Evolutionary conservation across 2,888 invertebrate genomes (phyloP).

Genomic region (Andrena bicolor): DNA sequence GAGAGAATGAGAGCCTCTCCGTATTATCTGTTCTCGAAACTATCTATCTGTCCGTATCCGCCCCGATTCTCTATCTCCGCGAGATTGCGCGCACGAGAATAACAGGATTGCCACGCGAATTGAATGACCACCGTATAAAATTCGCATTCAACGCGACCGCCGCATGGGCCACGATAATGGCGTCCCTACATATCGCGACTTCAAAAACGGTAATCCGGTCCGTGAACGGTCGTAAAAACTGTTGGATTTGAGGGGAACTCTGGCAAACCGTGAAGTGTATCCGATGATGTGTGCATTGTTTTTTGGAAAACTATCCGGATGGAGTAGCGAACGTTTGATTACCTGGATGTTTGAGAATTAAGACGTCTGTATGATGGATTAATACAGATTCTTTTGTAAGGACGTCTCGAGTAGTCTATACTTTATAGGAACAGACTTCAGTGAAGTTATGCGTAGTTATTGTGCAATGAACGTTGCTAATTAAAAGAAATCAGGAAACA

Average conservation of each 20-base stretch:
- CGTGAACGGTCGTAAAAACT: constrained; percentile 56
- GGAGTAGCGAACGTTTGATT: not conserved
- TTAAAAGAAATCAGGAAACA: no score
- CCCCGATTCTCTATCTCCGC: constrained; percentile 27
- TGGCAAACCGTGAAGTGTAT: not conserved
- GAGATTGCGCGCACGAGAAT: constrained; percentile 46
- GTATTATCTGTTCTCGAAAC: constrained; percentile 53
- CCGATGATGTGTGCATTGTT: constrained; percentile 45
- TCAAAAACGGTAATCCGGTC: constrained; percentile 44
- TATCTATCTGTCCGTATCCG: constrained; percentile 56
- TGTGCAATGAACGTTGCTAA: no score
- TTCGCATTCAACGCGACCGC: constrained; percentile 52
- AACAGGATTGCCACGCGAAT: constrained; percentile 47
- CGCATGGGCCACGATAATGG: constrained; percentile 52
- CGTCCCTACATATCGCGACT: constrained; percentile 31
- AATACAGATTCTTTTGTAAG: not conserved
- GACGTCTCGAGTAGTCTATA: not conserved
- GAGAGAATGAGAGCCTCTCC: constrained; percentile 72
- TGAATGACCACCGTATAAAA: constrained; percentile 69
- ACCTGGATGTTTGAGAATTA: not conserved
- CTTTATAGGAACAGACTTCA: not conserved
- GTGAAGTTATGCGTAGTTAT: not conserved
- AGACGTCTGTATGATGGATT: not conserved
- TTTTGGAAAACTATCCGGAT: constrained; percentile 6
- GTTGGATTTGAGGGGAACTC: constrained; percentile 51